Conservation (phyloP, 2,888 invertebrate species). For the Fragum sueziense region DNA sequence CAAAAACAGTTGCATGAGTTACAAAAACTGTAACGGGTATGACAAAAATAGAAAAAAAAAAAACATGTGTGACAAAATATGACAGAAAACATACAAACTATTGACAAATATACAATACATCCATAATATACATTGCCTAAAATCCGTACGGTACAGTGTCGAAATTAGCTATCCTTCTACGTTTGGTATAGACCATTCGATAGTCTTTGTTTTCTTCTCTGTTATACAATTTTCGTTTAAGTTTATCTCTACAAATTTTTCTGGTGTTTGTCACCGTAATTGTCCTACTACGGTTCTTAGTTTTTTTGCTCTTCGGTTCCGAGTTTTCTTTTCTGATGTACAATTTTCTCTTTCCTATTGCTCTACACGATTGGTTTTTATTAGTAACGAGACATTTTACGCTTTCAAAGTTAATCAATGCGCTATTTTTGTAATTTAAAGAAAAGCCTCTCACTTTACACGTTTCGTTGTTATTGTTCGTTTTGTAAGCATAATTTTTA, state of each 20-base stretch:
- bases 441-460: constrained; percentile 66
- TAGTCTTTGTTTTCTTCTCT: constrained; percentile 82
- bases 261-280: constrained; percentile 40
- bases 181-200: constrained; percentile 58
- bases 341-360: constrained; percentile 8
- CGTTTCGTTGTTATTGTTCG: constrained; percentile 24
- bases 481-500: constrained; percentile 77
- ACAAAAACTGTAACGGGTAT: background rate
- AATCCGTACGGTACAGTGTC: constrained; percentile 57
- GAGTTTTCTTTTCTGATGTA: background rate
- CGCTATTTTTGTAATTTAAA: constrained; percentile 56
- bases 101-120: too few relatives aligned
- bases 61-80: too few relatives aligned
- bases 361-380: background rate
- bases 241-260: constrained; percentile 84
- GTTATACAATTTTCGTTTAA: constrained; percentile 87
- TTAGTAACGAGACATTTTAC: constrained; percentile 28
- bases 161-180: constrained; percentile 36
- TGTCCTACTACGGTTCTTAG: background rate
- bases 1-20: background rate
- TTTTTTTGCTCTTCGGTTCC: background rate
- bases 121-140: too few relatives aligned
- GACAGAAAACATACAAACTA: too few relatives aligned
- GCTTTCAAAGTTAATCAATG: constrained; percentile 44
- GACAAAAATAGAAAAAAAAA: constrained; percentile 5